Evolutionary conservation across 2,888 invertebrate species (phyloP).

Genomic region (Ptilodon capucinus): DNA sequence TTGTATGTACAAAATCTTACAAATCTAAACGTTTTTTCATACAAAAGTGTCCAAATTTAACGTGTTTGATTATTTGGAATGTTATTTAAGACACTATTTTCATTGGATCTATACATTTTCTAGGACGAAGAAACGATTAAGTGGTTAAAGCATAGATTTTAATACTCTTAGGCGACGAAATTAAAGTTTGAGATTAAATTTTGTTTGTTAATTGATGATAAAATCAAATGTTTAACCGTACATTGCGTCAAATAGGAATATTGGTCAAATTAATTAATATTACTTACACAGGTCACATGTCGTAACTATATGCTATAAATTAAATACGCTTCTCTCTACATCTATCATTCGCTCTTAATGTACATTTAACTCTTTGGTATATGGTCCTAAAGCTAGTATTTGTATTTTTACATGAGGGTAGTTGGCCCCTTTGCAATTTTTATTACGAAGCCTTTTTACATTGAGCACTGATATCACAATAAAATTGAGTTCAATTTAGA

Average conservation of each 20-base stretch:
- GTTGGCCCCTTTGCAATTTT: slow-evolving; percentile 60
- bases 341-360: slow-evolving; percentile 69
- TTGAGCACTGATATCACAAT: slow-evolving; percentile 35
- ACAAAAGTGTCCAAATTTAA: slow-evolving; percentile 81
- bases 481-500: slow-evolving; percentile 24
- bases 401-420: slow-evolving; percentile 66
- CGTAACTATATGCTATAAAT: slow-evolving; percentile 73
- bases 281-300: slow-evolving; percentile 68
- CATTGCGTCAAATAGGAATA: slow-evolving; percentile 48
- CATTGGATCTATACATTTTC: slow-evolving; percentile 69
- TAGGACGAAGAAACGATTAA: slow-evolving; percentile 61
- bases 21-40: slow-evolving; percentile 75
- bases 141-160: slow-evolving; percentile 58
- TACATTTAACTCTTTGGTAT: slow-evolving; percentile 81
- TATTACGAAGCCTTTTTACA: slow-evolving; percentile 16
- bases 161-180: slow-evolving; percentile 42
- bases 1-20: slow-evolving; percentile 82
- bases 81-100: slow-evolving; percentile 78
- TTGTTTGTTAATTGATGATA: slow-evolving; percentile 20
- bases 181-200: slow-evolving; percentile 35
- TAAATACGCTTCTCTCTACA: slow-evolving; percentile 66
- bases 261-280: slow-evolving; percentile 65
- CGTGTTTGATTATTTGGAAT: slow-evolving; percentile 78
- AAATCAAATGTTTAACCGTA: slow-evolving; percentile 19
- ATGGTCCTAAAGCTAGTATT: slow-evolving; percentile 76